phyloP scores from a whole-genome alignment of 2,797 vertebrate genomes.

The Toxotes lorentzi region DNA sequence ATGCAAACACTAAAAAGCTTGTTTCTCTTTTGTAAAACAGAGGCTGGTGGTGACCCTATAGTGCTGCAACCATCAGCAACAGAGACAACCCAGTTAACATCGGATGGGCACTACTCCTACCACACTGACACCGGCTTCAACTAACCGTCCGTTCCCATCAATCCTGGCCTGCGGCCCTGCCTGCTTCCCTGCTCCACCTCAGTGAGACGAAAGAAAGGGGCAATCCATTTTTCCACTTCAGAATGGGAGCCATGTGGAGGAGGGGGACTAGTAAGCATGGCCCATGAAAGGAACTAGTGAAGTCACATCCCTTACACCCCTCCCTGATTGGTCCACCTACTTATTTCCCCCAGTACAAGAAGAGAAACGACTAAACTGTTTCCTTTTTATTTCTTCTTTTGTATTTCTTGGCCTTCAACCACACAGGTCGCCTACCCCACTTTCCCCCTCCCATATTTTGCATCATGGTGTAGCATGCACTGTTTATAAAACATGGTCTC shows the following conservation, averaged over 20 bases:
- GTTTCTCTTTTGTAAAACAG: slow-evolving; percentile 62
- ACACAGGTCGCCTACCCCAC: slow-evolving; percentile 65
- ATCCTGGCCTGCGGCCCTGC: slow-evolving; percentile 70
- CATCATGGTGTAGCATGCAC: slow-evolving; percentile 93
- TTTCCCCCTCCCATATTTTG: slow-evolving; percentile 59
- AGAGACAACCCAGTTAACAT: slow-evolving; percentile 98
- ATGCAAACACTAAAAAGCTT: slow-evolving; percentile 9
- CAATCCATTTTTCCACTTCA: slow-evolving; percentile 78
- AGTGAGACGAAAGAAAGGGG: slow-evolving; percentile 78
- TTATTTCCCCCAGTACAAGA: slow-evolving; percentile 46
- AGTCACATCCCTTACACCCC: slow-evolving; percentile 59
- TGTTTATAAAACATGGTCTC: slow-evolving; percentile 82
- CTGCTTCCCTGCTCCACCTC: slow-evolving; percentile 81
- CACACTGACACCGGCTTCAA: slow-evolving; percentile 96
- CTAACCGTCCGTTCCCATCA: slow-evolving; percentile 78
- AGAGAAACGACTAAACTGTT: slow-evolving; percentile 70
- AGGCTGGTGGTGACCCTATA: slow-evolving; percentile 88
- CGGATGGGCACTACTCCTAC: slow-evolving; percentile 94
- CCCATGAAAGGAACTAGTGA: slow-evolving; percentile 80
- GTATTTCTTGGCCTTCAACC: slow-evolving; percentile 78
- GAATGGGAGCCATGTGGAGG: slow-evolving; percentile 71
- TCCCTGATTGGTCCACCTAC: slow-evolving; percentile 54
- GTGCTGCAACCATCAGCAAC: slow-evolving; percentile 96
- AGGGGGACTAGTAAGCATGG: slow-evolving; percentile 81
- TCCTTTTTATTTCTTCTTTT: slow-evolving; percentile 72